Base-by-base conservation (phyloP, 2,888 invertebrate species). In the Aricia artaxerxes region DNA sequence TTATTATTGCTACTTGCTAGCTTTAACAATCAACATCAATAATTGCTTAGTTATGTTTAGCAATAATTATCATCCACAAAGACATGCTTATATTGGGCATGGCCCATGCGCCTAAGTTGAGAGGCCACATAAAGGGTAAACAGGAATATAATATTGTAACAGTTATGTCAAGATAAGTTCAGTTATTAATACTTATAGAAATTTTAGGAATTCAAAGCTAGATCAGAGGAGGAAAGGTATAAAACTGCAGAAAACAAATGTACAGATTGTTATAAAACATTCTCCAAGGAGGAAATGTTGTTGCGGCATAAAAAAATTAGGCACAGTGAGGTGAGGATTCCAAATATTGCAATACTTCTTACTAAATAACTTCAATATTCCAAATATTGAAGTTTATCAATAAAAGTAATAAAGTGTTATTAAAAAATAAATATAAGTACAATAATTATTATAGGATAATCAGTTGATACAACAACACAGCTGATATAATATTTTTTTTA, bases 211-310 rank as follows among this genome's bases (percentile, higher is more conserved):
- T 93, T 93, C 78, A 84, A 86, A 77, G 84, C 84, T 0, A 88
- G 85, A 79, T 86, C 88, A 0, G 85, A 88, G 4, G 85, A 89
- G 82, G 81, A 85, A 1, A 90, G 89, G 80, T 91, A 92, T 85
- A 77, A 87, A 76, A 82, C 86, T 9, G 89, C 92, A 0, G 82
- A 86, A 1, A 90, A 83, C 80, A 92, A 92, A 82, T 94, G 94
- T 82, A 84, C 83, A 0, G 87, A 90, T 73, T 94, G 94, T 81
- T 90, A 89, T 73, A 92, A 90, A 82, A 88, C 91, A 0, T 94
- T 93, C 79, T 91, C 92, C 0, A 92, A 91, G 80, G 88, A 88
- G 64, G 88, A 91, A 49, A 93, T 92, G 85, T 80, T 92, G 13
- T 85, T 86, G 9, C 85, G 93, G 72, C 94, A 94, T 83, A 83